phyloP scores from a whole-genome alignment of 2,797 vertebrate species.

The Macrochelys suwanniensis region DNA sequence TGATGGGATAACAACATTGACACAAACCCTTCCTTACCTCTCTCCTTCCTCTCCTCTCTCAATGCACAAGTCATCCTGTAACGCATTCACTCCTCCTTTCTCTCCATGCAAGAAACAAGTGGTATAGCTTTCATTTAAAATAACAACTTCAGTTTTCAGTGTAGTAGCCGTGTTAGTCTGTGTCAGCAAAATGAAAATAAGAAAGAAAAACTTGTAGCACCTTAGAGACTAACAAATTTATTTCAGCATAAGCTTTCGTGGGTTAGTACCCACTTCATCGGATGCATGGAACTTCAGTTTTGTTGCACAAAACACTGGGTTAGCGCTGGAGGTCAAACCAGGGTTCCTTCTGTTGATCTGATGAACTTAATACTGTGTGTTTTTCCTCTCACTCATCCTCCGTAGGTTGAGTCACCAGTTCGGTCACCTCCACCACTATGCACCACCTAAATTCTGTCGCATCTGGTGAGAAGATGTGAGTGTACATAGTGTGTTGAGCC shows the following conservation, averaged over 20 bases:
- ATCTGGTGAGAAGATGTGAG: neutral
- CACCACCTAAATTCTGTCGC: neutral
- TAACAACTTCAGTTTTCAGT: rapidly evolving
- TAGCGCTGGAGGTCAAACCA: rapidly evolving
- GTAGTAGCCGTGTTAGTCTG: no score
- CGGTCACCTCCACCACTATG: neutral
- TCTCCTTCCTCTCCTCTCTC: neutral
- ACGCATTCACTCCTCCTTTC: neutral
- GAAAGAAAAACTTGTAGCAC: no score
- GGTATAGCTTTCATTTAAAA: neutral
- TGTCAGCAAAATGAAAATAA: no score
- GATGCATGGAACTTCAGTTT: no score
- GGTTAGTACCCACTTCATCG: no score
- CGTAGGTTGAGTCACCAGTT: rapidly evolving
- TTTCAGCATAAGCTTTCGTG: no score
- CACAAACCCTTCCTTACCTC: neutral
- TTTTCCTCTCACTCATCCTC: neutral
- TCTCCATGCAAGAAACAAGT: neutral
- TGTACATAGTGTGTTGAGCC: neutral
- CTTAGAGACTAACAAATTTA: no score
- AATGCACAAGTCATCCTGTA: rapidly evolving
- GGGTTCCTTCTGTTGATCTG: neutral
- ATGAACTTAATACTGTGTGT: neutral
- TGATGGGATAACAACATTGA: neutral
- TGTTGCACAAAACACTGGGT: rapidly evolving